Evolutionary conservation across 30 jellyfish, hydroid and myxozoan species (phyloP), one percentile per base, ranked within the genome.

Genomic region (Pseudorhiza aurosa): DNA sequence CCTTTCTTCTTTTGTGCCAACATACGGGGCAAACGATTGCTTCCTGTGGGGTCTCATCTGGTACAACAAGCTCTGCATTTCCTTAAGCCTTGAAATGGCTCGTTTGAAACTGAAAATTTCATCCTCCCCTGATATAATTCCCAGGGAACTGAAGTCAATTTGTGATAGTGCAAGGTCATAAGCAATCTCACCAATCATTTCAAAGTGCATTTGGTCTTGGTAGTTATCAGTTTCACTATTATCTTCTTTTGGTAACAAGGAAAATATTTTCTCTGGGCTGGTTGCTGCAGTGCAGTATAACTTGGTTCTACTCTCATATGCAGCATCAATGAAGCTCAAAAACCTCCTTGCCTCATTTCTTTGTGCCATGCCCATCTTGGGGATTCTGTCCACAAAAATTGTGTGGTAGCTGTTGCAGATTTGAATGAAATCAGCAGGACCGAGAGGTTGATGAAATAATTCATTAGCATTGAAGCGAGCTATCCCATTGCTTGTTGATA

Each of bases 151-250:
- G 42, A 81, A 75, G 53, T 81, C 95, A 36, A 88, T 31, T 14
- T 65, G 83, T 0, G 83, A 46, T 32, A 88, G 26, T 8, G 88
- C 85, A n/a, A 88, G 81, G 55, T 88, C 97, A 45, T 88, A 81
- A n/a, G 97, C 97, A 22, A 88, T 81, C 46, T 88, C 97, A 49
- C 91, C 97, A 21, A 88, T 81, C 97, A 88, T 88, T 72, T 88
- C 97, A 57, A 88, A 42, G 25, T 82, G 90, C 97, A 88, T 88
- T 55, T 87, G 96, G 39, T 79, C 91, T 4, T 87, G 87, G 50
- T 75, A 75, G 42, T 46, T 49, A 51, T 84, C 95, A 1, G 27
- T 22, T 9, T n/a, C 31, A 27, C 80, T 80, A 18, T 56, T 91
- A 59, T 65, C 87, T n/a, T n/a, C n/a, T 63, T 64, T 37, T 9